Evolutionary conservation across 2,888 invertebrate species (phyloP).

Genomic region (Phengaris alcon): DNA sequence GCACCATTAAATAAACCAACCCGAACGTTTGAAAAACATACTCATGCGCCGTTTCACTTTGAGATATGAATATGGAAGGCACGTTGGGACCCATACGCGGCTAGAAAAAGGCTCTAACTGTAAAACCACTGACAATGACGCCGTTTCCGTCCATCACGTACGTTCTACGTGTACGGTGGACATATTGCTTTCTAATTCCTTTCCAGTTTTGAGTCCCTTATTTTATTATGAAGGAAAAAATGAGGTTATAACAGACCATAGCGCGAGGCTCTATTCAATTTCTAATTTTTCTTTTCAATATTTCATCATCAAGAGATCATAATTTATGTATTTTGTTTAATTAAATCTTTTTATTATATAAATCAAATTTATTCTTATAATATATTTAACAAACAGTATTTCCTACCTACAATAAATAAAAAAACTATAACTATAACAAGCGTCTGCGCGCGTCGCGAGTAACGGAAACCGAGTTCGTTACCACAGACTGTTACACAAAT

Average conservation of each 20-base stretch:
- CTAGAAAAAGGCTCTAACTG: conserved; percentile 66
- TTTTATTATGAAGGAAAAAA: background rate
- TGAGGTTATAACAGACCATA: too few species aligned
- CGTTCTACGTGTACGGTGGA: conserved; percentile 57
- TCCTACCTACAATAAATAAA: background rate
- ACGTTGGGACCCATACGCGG: conserved; percentile 58
- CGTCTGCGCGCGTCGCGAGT: background rate
- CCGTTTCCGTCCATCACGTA: conserved; percentile 68
- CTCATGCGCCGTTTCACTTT: conserved; percentile 55
- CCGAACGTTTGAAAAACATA: conserved; percentile 20
- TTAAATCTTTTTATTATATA: too few species aligned
- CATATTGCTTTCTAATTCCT: conserved; percentile 43
- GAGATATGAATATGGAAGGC: conserved; percentile 65
- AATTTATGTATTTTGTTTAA: too few species aligned
- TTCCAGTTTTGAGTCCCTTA: conserved; percentile 18
- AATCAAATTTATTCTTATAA: too few species aligned
- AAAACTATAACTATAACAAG: background rate
- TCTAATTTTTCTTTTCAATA: too few species aligned
- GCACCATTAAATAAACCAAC: background rate
- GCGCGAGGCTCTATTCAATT: too few species aligned
- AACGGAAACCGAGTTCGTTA: conserved; percentile 1
- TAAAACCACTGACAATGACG: conserved; percentile 73
- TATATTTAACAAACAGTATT: background rate
- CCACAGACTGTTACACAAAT: background rate
- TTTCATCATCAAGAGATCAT: too few species aligned